A percentile compares a stretch with the other conserved stretches of the same genome.
These are phyloP conservation scores for Noctua pronuba DNA, from an alignment of 2,888 invertebrate species.

Conservation along the genomic window DNA sequence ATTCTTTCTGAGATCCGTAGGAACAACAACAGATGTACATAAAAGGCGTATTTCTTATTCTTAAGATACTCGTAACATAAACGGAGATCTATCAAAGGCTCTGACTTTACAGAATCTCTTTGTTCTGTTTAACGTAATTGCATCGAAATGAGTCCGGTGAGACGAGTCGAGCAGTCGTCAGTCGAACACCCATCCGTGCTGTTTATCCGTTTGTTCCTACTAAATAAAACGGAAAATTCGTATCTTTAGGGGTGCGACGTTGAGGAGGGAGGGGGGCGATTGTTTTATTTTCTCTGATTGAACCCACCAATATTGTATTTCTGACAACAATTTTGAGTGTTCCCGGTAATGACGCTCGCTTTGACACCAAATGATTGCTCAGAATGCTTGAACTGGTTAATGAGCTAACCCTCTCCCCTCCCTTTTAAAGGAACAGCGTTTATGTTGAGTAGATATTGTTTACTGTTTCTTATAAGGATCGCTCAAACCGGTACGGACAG, in stretches of 20 bases:
- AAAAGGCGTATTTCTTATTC: slow-evolving; percentile 22
- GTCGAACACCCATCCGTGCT: slow-evolving; percentile 51
- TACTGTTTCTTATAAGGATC: background rate
- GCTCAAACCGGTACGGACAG: background rate
- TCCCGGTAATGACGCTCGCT: slow-evolving; percentile 55
- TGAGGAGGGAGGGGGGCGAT: slow-evolving; percentile 37
- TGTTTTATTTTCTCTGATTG: slow-evolving; percentile 77
- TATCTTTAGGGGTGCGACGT: slow-evolving; percentile 44
- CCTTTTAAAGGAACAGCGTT: background rate
- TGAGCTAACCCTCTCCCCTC: background rate
- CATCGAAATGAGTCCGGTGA: slow-evolving; percentile 64
- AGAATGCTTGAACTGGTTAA: slow-evolving; percentile 1
- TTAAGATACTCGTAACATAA: slow-evolving; percentile 41
- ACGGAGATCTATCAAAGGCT: slow-evolving; percentile 55
- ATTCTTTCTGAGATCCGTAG: background rate
- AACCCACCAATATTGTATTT: slow-evolving; percentile 77
- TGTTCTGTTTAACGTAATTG: slow-evolving; percentile 68
- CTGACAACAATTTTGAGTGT: slow-evolving; percentile 66
- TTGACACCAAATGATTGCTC: slow-evolving; percentile 30
- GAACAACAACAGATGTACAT: slow-evolving; percentile 15
- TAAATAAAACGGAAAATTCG: slow-evolving; percentile 62
- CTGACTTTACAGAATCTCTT: slow-evolving; percentile 59
- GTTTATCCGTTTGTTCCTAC: slow-evolving; percentile 62
- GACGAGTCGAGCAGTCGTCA: slow-evolving; percentile 54
- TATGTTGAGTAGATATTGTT: background rate